Evolutionary conservation across 2,113 vertebrate genomes (phyloP).

Genomic region (Dipodomys stephensi): DNA sequence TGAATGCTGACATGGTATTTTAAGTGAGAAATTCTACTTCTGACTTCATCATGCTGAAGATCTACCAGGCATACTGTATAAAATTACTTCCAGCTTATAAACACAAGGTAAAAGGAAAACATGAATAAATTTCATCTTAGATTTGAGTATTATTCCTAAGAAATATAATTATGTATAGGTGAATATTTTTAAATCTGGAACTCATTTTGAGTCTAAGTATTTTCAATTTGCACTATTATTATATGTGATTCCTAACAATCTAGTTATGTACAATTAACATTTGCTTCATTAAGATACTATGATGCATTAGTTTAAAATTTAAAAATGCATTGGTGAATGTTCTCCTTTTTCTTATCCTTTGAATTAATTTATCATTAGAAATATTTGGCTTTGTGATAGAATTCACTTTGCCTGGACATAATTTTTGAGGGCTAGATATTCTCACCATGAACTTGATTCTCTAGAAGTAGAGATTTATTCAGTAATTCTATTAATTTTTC

Average conservation of each 20-base stretch:
- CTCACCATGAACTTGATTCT: not conserved
- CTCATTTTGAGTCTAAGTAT: not conserved
- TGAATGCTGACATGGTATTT: not conserved
- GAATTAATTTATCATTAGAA: conserved; percentile 15
- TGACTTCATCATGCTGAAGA: not conserved
- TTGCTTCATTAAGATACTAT: not conserved
- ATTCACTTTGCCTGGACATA: not conserved
- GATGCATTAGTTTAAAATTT: conserved; percentile 7
- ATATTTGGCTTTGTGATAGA: conserved; percentile 40
- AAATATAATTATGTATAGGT: not conserved
- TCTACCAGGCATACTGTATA: not conserved
- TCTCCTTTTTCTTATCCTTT: conserved; percentile 17
- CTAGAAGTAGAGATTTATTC: not conserved
- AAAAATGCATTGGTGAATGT: not conserved
- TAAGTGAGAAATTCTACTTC: not conserved
- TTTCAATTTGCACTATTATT: not conserved
- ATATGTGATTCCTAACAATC: not conserved
- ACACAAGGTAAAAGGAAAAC: not conserved
- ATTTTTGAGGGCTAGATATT: not conserved
- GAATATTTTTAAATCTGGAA: not conserved
- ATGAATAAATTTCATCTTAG: not conserved
- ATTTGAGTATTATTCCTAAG: not conserved
- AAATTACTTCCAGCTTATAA: not conserved
- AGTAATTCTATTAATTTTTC: conserved; percentile 23
- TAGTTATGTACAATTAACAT: not conserved